Evolutionary conservation across 2,113 vertebrate species (phyloP).

Genomic region (Sisor rabdophorus): DNA sequence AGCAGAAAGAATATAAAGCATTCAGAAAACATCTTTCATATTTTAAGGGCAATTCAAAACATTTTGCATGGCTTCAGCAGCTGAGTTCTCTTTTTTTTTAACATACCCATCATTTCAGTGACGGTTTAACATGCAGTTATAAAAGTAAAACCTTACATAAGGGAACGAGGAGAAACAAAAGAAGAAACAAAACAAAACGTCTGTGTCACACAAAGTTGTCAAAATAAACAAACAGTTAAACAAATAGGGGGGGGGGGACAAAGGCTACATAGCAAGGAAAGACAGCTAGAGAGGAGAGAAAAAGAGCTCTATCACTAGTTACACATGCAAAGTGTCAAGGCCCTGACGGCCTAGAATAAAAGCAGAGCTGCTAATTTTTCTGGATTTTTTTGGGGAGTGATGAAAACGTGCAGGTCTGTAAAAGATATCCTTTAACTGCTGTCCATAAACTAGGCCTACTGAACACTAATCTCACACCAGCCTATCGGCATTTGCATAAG

Average conservation of each 20-base stretch:
- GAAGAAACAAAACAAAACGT: conserved; percentile 49
- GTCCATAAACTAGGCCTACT: conserved; percentile 72
- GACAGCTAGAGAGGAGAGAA: conserved; percentile 74
- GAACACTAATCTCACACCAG: conserved; percentile 75
- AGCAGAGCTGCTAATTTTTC: conserved; percentile 63
- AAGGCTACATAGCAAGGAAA: conserved; percentile 64
- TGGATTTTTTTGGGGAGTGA: conserved; percentile 68
- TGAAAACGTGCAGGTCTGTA: conserved; percentile 81
- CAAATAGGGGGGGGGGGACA: conserved; percentile 46
- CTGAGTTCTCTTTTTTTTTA: conserved; percentile 83
- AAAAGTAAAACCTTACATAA: conserved; percentile 99
- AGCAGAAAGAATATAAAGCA: conserved; percentile 99
- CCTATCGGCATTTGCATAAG: conserved; percentile 79
- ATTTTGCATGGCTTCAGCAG: conserved; percentile 99
- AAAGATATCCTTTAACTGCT: conserved; percentile 77
- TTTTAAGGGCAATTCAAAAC: conserved; percentile 99
- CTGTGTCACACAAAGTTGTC: conserved; percentile 54
- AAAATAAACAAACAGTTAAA: conserved; percentile 54
- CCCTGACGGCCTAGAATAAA: conserved; percentile 75
- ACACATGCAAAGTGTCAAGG: conserved; percentile 99
- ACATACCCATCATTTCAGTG: conserved; percentile 99
- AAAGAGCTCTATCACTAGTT: conserved; percentile 93
- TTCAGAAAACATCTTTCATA: conserved; percentile 99
- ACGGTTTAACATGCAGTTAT: conserved; percentile 99
- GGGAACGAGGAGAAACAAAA: conserved; percentile 61